Evolutionary conservation across 2,888 invertebrate genomes (phyloP).

Genomic region (Caenorhabditis sp.): DNA sequence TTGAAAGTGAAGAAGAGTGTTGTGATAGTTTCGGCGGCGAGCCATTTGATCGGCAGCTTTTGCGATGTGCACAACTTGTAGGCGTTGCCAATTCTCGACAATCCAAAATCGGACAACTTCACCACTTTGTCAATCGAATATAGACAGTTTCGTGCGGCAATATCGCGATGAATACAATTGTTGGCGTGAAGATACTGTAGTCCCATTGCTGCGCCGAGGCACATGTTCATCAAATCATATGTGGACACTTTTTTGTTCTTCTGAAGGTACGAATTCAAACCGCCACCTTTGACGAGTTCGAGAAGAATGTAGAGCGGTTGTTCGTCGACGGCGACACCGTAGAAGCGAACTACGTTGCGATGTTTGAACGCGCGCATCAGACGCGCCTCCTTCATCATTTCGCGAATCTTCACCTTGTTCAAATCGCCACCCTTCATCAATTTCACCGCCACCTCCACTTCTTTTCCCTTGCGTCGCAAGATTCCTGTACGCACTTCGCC

Average conservation of each 20-base stretch:
- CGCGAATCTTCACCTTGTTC: conserved; percentile 39
- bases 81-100: conserved; percentile 22
- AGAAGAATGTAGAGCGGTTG: conserved; percentile 45
- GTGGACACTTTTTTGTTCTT: background rate
- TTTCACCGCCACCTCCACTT: conserved; percentile 40
- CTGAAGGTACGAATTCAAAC: conserved; percentile 13
- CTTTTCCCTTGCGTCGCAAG: conserved; percentile 17
- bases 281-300: conserved; percentile 39
- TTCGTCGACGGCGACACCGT: conserved; percentile 45
- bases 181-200: conserved; percentile 27
- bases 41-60: conserved; percentile 43
- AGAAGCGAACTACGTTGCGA: conserved; percentile 40
- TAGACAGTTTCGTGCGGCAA: conserved; percentile 31
- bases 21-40: conserved; percentile 27
- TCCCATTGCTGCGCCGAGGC: conserved; percentile 19
- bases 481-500: conserved; percentile 40
- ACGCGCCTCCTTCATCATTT: conserved; percentile 49
- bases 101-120: conserved; percentile 47
- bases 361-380: conserved; percentile 39
- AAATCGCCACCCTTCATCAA: conserved; percentile 27
- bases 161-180: conserved; percentile 35
- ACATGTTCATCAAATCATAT: conserved; percentile 9
- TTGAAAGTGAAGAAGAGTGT: background rate
- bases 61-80: conserved; percentile 29
- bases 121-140: conserved; percentile 15